phyloP scores from a whole-genome alignment of 2,888 invertebrate genomes.

The Euplagia quadripunctaria region DNA sequence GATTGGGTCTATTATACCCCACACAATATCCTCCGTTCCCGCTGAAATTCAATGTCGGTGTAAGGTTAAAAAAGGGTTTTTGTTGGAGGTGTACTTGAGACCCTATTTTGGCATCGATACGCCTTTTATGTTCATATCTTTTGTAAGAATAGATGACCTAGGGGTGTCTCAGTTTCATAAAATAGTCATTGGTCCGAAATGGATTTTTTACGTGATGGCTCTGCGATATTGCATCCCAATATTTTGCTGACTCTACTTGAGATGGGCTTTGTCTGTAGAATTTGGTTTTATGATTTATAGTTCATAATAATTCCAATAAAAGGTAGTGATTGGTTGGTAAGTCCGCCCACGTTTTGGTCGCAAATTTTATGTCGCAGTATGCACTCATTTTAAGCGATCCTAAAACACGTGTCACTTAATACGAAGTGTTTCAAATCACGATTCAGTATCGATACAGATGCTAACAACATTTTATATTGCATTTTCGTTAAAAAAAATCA shows the following conservation, averaged over 20 bases:
- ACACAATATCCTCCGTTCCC: constrained; percentile 58
- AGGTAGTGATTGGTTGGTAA: background rate
- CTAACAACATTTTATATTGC: too few relatives aligned
- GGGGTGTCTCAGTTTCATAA: constrained; percentile 23
- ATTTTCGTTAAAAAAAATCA: too few relatives aligned
- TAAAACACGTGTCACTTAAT: too few relatives aligned
- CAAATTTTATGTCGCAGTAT: background rate
- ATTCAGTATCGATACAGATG: too few relatives aligned
- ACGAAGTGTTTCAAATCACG: too few relatives aligned
- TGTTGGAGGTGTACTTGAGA: constrained; percentile 41
- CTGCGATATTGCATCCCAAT: constrained; percentile 5
- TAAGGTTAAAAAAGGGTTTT: constrained; percentile 56
- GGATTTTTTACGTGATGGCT: constrained; percentile 16
- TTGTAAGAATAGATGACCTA: constrained; percentile 27
- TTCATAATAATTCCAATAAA: background rate
- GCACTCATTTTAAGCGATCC: too few relatives aligned
- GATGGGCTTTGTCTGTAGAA: constrained; percentile 6
- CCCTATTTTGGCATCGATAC: constrained; percentile 38
- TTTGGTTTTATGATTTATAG: constrained; percentile 4
- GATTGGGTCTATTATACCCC: constrained; percentile 58
- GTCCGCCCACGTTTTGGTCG: background rate
- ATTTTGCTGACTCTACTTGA: constrained; percentile 7
- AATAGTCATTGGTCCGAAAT: constrained; percentile 23
- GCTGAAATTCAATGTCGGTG: constrained; percentile 60
- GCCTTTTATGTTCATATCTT: constrained; percentile 32